Base-by-base conservation (phyloP, 2,113 vertebrate genomes). In the Pterocles burchelli region DNA sequence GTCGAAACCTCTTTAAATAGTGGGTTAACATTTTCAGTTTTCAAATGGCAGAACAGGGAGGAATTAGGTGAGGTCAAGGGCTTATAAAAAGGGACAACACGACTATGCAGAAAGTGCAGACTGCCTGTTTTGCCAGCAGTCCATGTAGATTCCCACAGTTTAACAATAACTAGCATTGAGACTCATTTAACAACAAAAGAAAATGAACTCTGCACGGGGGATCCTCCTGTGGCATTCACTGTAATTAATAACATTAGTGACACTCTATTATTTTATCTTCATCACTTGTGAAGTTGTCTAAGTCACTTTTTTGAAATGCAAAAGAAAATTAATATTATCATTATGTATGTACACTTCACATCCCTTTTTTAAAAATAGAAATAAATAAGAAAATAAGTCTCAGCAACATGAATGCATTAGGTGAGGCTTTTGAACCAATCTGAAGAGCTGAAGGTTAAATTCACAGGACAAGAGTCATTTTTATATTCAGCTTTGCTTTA, bases 131-230 rank as follows among this genome's bases (percentile, higher is more conserved):
- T 82, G 36, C 62, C 63, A 89, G 43, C 81, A 88, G 78, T 61
- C 59, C 2, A 0, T 61, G 88, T 66, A 2, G 25, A 72, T 94
- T 93, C 86, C 81, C 94, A 93, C 91, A 96, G 75, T 79, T 94
- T 68, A 88, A 96, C 92, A 95, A 90, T 77, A 89, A 91, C 91
- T 66, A 95, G 36, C 77, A 85, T 2, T 75, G 61, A 88, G 62
- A 86, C n/a, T 81, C 8, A 10, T 83, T 96, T 90, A 93, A 90
- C 88, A 96, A 82, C 79, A 96, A 94, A 96, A 90, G 83, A 90
- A 95, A 95, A 96, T 68, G 7, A 87, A 74, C 72, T 89, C 94
- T 91, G 46, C 73, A 88, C 24, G 1, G 73, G 70, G 52, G 79
- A 79, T 77, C 62, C 49, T 96, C 90, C 94, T 82, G 78, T 73